A percentile compares a stretch with the other conserved stretches of the same genome.
These are phyloP conservation scores for Atherinosoma microstoma DNA, from an alignment of 2,797 vertebrate species.

Conservation along the genomic window DNA sequence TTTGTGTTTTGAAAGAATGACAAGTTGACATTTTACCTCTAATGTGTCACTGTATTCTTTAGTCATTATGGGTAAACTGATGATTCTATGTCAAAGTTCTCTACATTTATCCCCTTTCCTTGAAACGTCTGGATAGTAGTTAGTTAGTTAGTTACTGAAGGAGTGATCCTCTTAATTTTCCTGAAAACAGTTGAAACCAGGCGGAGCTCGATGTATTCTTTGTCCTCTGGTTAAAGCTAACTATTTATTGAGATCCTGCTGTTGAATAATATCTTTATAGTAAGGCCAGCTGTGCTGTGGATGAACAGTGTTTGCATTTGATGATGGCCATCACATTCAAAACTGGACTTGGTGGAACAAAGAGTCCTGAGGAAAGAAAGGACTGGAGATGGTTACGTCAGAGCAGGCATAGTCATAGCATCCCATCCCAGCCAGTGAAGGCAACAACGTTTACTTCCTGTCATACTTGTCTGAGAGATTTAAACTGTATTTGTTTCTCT, in stretches of 20 bases:
- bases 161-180: not conserved
- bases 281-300: not conserved
- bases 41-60: not conserved
- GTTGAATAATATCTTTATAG: not conserved
- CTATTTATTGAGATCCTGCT: not conserved
- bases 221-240: not conserved
- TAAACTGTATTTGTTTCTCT: not conserved
- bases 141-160: not conserved
- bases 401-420: not conserved
- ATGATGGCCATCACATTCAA: not conserved
- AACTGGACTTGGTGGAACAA: not conserved
- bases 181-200: not conserved
- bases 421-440: not conserved
- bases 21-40: not conserved
- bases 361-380: not conserved
- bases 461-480: constrained; percentile 5
- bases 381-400: not conserved
- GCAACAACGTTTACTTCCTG: not conserved
- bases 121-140: not conserved
- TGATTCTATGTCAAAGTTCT: not conserved
- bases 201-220: not conserved
- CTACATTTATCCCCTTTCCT: not conserved
- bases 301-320: not conserved
- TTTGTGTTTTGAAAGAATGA: not conserved
- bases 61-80: not conserved